Evolutionary conservation across 2,888 invertebrate species (phyloP), one percentile per base, ranked within the genome.

Genomic region (Idaea dimidiata): DNA sequence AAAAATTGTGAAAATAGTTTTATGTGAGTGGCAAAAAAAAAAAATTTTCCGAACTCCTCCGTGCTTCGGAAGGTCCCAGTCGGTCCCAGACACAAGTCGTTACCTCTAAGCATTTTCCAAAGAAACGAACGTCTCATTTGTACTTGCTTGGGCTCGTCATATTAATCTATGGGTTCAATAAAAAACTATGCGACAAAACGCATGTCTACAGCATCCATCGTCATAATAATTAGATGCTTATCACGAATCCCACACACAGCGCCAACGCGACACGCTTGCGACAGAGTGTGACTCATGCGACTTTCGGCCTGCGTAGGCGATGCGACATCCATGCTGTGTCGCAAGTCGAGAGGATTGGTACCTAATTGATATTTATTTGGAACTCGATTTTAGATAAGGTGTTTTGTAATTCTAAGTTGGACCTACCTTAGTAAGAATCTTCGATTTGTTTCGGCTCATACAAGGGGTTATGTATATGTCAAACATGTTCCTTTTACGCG

Each of bases 141-240:
- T n/a, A n/a, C n/a, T n/a, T n/a, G n/a, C n/a, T n/a, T n/a, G n/a
- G n/a, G n/a, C n/a, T n/a, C n/a, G n/a, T n/a, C n/a, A n/a, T n/a
- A n/a, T n/a, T n/a, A 16, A 16, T 43, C 59, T 68, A 18, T 17
- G 31, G 8, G 59, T 33, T 62, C 6, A 1, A 54, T 55, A 31
- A 3, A 6, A 7, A 31, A 31, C 8, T n/a, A n/a, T 5, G 8
- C 31, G 17, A 63, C 63, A 60, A 60, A 62, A 55, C 64, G 61
- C 67, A 55, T 64, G 63, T 66, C 69, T 65, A 60, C 67, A 68
- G 66, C 66, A 64, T 66, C 71, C 65, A 69, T 70, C 66, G 68
- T 76, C 78, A 82, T 80, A 83, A 81, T 87, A 89, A 91, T 91
- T 89, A 89, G 89, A 89, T 88, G 82, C 77, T 83, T 88, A 90